These are phyloP conservation scores for Enteromius unitaeniatus DNA, from an alignment of 2,797 vertebrate genomes.

Conservation along the genomic window DNA sequence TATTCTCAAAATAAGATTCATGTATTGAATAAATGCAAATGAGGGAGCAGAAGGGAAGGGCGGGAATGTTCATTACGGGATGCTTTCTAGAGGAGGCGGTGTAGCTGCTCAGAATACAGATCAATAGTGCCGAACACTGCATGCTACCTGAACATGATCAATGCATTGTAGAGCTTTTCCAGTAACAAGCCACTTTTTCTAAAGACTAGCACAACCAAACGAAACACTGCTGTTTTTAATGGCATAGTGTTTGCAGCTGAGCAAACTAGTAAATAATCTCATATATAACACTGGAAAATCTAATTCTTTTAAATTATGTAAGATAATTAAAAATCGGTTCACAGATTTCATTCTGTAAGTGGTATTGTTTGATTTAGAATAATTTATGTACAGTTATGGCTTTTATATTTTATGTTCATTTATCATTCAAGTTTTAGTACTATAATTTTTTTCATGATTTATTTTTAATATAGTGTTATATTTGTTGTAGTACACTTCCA, in stretches of 20 bases:
- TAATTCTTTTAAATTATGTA: not conserved
- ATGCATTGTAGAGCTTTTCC: constrained; percentile 44
- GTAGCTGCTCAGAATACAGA: constrained; percentile 56
- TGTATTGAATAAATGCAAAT: constrained; percentile 47
- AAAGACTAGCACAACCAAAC: not conserved
- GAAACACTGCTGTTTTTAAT: not conserved
- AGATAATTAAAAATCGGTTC: not conserved
- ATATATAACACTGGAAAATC: not conserved
- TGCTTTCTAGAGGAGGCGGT: constrained; percentile 44
- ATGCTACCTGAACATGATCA: constrained; percentile 49
- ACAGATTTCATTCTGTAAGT: not conserved
- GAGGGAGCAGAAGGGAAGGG: constrained; percentile 1
- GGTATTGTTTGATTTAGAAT: not conserved
- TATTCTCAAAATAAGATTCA: constrained; percentile 33
- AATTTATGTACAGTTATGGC: not conserved
- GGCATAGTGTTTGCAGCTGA: not conserved
- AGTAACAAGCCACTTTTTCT: constrained; percentile 21
- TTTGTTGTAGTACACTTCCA: not conserved
- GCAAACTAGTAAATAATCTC: not conserved
- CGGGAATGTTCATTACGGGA: constrained; percentile 15
- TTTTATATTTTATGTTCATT: not conserved
- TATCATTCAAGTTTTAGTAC: not conserved
- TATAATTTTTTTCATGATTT: not conserved
- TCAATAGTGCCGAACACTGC: constrained; percentile 48
- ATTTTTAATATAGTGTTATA: not conserved